phyloP scores from a whole-genome alignment of 1,140 invertebrate species.

The Campodea augens region DNA sequence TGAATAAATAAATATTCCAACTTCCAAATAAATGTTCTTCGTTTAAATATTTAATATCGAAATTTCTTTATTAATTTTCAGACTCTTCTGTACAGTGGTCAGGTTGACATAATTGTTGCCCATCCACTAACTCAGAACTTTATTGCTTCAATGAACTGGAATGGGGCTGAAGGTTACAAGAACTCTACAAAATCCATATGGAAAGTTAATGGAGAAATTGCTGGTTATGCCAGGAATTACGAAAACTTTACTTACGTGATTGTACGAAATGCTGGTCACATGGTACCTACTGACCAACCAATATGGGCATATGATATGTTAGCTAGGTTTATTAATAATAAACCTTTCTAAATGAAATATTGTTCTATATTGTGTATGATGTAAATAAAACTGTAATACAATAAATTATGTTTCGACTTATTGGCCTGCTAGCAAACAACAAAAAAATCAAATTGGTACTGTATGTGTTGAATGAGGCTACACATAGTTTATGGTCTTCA shows the following conservation, averaged over 20 bases:
- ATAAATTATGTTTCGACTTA: too few relatives aligned
- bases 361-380: too few relatives aligned
- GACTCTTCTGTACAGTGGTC: slow-evolving; percentile 60
- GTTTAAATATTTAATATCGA: too few relatives aligned
- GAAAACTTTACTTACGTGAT: slow-evolving; percentile 57
- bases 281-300: slow-evolving; percentile 64
- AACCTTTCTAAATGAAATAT: slow-evolving; percentile 29
- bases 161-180: slow-evolving; percentile 39
- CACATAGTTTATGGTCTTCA: too few relatives aligned
- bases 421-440: too few relatives aligned
- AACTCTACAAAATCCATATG: slow-evolving; percentile 41
- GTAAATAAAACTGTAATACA: too few relatives aligned
- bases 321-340: slow-evolving; percentile 46
- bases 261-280: slow-evolving; percentile 62
- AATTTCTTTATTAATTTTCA: too few relatives aligned
- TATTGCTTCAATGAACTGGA: slow-evolving; percentile 41
- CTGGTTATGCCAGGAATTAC: slow-evolving; percentile 53
- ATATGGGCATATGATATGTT: slow-evolving; percentile 56
- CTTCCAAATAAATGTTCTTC: too few relatives aligned
- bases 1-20: too few relatives aligned
- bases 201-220: slow-evolving; percentile 44
- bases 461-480: too few relatives aligned
- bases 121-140: slow-evolving; percentile 57
- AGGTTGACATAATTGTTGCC: slow-evolving; percentile 66
- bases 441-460: too few relatives aligned